Evolutionary conservation across 2,888 invertebrate genomes (phyloP).

Genomic region (Gnatocerus cornutus): DNA sequence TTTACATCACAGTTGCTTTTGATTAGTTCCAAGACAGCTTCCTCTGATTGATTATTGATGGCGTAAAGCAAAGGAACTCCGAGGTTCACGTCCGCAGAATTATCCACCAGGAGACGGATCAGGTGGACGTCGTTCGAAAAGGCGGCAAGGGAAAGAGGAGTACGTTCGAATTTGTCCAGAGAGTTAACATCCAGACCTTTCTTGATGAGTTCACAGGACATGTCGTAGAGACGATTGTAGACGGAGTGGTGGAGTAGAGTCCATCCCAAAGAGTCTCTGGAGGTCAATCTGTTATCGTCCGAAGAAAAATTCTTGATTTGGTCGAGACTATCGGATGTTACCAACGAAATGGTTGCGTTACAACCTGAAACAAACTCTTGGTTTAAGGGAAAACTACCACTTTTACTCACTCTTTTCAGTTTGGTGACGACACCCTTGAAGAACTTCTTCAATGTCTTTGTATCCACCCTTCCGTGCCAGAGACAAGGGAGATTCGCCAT

Average conservation of each 20-base stretch:
- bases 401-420: too few relatives aligned
- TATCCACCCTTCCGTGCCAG: neutral
- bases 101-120: neutral
- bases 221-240: neutral
- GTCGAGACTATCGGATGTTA: neutral
- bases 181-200: conserved; percentile 19
- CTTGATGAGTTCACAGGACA: conserved; percentile 4
- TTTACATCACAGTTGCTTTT: conserved; percentile 12
- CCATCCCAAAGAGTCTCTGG: conserved; percentile 19
- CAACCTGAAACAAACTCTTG: too few relatives aligned
- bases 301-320: neutral
- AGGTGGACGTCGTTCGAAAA: neutral
- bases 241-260: conserved; percentile 11
- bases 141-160: conserved; percentile 15
- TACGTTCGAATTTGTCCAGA: conserved; percentile 9
- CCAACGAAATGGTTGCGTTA: neutral
- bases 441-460: neutral
- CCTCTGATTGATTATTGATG: neutral
- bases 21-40: conserved; percentile 11
- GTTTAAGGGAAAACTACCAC: too few relatives aligned
- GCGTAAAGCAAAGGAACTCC: conserved; percentile 20
- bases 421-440: too few relatives aligned
- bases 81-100: conserved; percentile 9
- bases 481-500: neutral
- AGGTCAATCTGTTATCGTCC: neutral